A percentile compares a stretch with the other conserved stretches of the same genome.
phyloP scores from a whole-genome alignment of 2,113 vertebrate genomes.

The Barbus barbus region DNA sequence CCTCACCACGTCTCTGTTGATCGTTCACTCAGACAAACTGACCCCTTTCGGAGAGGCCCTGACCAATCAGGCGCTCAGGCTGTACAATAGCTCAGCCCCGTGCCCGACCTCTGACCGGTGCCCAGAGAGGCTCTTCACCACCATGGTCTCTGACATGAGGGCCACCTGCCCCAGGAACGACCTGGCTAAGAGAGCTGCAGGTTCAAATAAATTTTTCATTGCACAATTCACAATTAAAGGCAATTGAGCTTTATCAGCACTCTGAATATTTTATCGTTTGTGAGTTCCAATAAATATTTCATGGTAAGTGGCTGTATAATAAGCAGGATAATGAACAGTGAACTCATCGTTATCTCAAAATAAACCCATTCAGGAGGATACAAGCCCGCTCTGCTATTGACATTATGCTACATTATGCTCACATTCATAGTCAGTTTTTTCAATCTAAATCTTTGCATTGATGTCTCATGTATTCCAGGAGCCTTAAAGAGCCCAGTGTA shows the following conservation, averaged over 20 bases:
- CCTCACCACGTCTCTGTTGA: background rate
- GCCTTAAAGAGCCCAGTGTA: slow-evolving; percentile 74
- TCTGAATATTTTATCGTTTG: background rate
- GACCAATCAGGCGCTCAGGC: slow-evolving; percentile 54
- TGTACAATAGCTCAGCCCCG: slow-evolving; percentile 63
- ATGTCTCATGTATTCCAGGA: slow-evolving; percentile 60
- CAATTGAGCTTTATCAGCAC: slow-evolving; percentile 1
- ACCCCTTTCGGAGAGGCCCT: slow-evolving; percentile 64
- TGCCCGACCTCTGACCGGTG: slow-evolving; percentile 72
- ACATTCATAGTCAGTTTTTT: background rate
- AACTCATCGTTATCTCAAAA: too few relatives aligned
- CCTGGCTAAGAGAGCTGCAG: slow-evolving; percentile 73
- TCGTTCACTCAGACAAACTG: slow-evolving; percentile 66
- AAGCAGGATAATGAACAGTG: background rate
- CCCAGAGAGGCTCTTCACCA: slow-evolving; percentile 75
- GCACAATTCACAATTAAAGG: background rate
- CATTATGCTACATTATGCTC: background rate
- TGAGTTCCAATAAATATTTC: slow-evolving; percentile 9
- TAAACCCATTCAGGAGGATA: too few relatives aligned
- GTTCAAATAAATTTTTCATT: slow-evolving; percentile 53
- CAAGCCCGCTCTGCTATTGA: background rate
- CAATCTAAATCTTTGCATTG: background rate
- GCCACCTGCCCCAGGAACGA: slow-evolving; percentile 74
- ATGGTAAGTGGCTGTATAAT: background rate
- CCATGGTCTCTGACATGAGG: slow-evolving; percentile 78